Evolutionary conservation across 2,888 invertebrate species (phyloP), one percentile per base, ranked within the genome.

Genomic region (Diplazon laetatorius): DNA sequence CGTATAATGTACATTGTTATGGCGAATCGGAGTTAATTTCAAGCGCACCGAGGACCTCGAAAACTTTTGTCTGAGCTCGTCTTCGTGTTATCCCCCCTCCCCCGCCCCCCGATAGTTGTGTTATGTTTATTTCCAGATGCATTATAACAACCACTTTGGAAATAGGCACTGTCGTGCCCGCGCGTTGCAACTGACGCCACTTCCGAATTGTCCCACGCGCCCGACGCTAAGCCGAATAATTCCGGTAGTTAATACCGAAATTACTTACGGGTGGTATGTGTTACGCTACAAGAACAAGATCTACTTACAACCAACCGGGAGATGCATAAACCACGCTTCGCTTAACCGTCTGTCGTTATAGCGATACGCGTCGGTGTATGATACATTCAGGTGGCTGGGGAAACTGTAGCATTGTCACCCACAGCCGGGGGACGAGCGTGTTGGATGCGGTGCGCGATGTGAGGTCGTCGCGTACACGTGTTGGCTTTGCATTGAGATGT

Each of bases 1-100:
- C 16, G 39, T n/a, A 60, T 30, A 25, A 70, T 16, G 20, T 46
- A 35, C 39, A 57, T 63, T 63, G 55, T 63, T 46, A 63, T 57
- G 37, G 35, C 12, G 44, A 37, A 22, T 68, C 55, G 35, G 14
- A 22, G 12, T 20, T 35, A 74, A 44, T 74, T 62, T 55, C 14
- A 22, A 16, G 25, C 35, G 37, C 30, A 35, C 37, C 14, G 55
- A 14, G 16, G 62, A 39, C 48, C 10, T 48, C 14, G 30, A 30
- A 30, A 73, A 75, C 55, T 69, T 66, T 75, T 16, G n/a, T 48
- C 39, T 30, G 12, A n/a, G n/a, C n/a, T n/a, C n/a, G n/a, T n/a
- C n/a, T n/a, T n/a, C n/a, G n/a, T n/a, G n/a, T n/a, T 39, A n/a
- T 59, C 25, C 48, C 25, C 44, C n/a, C 30, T n/a, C 12, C 35